phyloP scores from a whole-genome alignment of 1,140 invertebrate species.

The Drosophila lacteicornis region DNA sequence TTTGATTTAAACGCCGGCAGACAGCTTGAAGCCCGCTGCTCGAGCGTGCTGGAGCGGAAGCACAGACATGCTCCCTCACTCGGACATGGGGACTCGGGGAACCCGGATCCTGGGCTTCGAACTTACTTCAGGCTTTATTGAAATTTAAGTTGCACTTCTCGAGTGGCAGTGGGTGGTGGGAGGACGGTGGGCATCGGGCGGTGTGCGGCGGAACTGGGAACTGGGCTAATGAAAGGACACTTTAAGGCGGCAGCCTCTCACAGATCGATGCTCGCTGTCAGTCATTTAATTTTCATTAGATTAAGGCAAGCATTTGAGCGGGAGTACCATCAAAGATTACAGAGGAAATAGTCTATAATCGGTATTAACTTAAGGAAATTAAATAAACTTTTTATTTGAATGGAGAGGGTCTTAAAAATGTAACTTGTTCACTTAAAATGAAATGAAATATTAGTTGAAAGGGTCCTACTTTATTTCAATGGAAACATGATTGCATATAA shows the following conservation, averaged over 20 bases:
- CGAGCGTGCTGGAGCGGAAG: slow-evolving; percentile 63
- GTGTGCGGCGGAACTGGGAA: slow-evolving; percentile 27
- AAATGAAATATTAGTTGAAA: too few species aligned
- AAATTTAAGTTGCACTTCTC: slow-evolving; percentile 67
- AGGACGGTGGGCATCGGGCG: not conserved
- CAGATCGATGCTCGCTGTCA: slow-evolving; percentile 39
- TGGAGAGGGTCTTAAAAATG: too few species aligned
- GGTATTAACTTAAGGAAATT: too few species aligned
- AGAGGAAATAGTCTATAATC: not conserved
- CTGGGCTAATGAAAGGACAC: slow-evolving; percentile 66
- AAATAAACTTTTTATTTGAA: too few species aligned
- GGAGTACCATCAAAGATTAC: slow-evolving; percentile 1
- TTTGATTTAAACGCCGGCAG: slow-evolving; percentile 79
- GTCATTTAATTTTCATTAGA: slow-evolving; percentile 76
- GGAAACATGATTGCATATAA: too few species aligned
- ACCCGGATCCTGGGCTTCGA: slow-evolving; percentile 12
- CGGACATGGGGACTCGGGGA: slow-evolving; percentile 40
- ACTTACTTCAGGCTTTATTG: slow-evolving; percentile 38
- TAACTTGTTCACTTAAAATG: too few species aligned
- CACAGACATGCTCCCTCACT: slow-evolving; percentile 55
- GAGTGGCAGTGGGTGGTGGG: slow-evolving; percentile 1
- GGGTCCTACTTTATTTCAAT: too few species aligned
- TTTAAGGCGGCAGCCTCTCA: slow-evolving; percentile 40
- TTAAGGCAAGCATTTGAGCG: slow-evolving; percentile 61
- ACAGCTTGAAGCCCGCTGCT: slow-evolving; percentile 66